A percentile compares a stretch with the other conserved stretches of the same genome.
These are phyloP conservation scores for Neogale vison DNA, from an alignment of 2,113 vertebrate species.

Conservation along the genomic window DNA sequence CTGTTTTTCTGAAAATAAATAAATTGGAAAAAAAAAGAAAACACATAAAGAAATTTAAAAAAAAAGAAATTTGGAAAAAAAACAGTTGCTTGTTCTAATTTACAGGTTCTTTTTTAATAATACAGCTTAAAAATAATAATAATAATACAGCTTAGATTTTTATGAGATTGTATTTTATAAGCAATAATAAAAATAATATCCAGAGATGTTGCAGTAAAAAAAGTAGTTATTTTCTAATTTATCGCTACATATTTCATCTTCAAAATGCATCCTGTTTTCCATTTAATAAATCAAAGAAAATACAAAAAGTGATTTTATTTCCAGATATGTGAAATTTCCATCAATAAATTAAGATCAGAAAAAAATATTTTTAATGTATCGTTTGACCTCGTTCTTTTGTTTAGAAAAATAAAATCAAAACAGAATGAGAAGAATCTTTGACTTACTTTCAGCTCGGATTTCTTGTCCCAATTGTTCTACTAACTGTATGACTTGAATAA, in stretches of 20 bases:
- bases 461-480: not conserved
- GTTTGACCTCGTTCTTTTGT: not conserved
- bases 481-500: not conserved
- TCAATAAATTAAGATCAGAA: not conserved
- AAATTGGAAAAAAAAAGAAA: too few relatives aligned
- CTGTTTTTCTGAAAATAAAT: too few relatives aligned
- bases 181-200: not conserved
- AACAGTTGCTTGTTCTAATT: not conserved
- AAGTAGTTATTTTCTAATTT: not conserved
- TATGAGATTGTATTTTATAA: not conserved
- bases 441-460: not conserved
- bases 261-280: not conserved
- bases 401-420: conserved; percentile 18
- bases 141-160: not conserved
- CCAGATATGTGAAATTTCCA: not conserved
- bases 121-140: not conserved
- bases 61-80: not conserved
- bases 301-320: not conserved
- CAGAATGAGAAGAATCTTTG: not conserved
- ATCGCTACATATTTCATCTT: not conserved
- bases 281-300: not conserved
- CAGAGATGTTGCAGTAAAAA: not conserved
- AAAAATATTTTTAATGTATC: not conserved
- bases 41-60: too few relatives aligned
- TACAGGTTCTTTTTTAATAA: not conserved